Base-by-base conservation (phyloP, 2,888 invertebrate genomes). In the Ditylenchus weischeri region DNA sequence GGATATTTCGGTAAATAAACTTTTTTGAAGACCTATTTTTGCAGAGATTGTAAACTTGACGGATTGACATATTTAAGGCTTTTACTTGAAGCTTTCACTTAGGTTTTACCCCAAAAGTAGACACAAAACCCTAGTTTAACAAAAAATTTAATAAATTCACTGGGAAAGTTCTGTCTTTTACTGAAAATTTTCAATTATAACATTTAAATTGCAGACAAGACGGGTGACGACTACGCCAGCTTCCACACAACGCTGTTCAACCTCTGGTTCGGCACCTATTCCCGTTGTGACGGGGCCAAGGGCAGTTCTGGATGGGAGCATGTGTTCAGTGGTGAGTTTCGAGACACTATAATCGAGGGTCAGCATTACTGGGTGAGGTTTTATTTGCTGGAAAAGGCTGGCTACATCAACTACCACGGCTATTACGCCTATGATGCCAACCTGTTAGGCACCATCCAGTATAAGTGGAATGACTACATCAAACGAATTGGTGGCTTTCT, bases 311-410 rank as follows among this genome's bases (percentile, higher is more conserved):
- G 82, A 11, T 82, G 75, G 71, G 82, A 82, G 69, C 82, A 82
- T 70, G 82, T 82, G 51, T 82, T 79, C 74, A 74, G 75, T 50
- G 82, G 82, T n/a, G 82, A 82, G 64, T 73, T 72, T 69, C 75
- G 76, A 50, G 66, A 71, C 2, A 69, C 54, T 15, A 70, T 66
- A 11, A 68, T 76, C 18, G 79, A 80, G 66, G 82, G 82, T 13
- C 82, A 82, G 62, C 82, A 82, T 71, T 76, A 79, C 63, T 81
- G 81, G 81, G 75, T 77, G n/a, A 62, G 78, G 38, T 82, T 78
- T 68, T 83, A 81, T 62, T 66, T 73, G 35, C 72, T 75, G 38
- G 78, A 82, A 71, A 78, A 82, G 69, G 72, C 73, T 7, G 79
- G 78, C 29, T 62, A 76, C 15, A 81, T 81, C 73, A 73, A 77